Conservation (phyloP, 1,140 invertebrate genomes). For the Ridgeia piscesae region DNA sequence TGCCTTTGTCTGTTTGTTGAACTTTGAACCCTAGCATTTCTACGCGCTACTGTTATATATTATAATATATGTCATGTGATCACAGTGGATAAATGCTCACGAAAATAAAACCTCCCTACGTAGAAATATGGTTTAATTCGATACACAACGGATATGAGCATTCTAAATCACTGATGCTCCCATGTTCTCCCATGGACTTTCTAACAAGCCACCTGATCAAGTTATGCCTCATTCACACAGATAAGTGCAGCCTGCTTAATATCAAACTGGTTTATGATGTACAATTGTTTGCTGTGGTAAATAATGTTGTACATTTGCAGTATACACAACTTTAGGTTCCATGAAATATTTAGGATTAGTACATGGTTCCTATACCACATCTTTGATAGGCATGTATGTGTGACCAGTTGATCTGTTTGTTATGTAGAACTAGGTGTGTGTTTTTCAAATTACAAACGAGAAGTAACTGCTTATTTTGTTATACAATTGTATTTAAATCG, state of each 20-base stretch:
- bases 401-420: not conserved
- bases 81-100: not conserved
- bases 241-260: not conserved
- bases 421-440: not conserved
- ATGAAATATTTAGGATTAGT: too few species aligned
- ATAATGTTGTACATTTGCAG: not conserved
- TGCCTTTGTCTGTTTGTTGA: not conserved
- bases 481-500: too few species aligned
- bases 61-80: not conserved
- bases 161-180: too few species aligned
- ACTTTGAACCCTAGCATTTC: not conserved
- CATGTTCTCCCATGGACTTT: too few species aligned
- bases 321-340: too few species aligned
- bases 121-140: not conserved
- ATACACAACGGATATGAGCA: not conserved
- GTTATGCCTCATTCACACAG: not conserved
- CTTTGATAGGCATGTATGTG: not conserved
- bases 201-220: not conserved
- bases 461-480: not conserved
- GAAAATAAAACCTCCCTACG: too few species aligned
- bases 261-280: not conserved
- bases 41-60: not conserved
- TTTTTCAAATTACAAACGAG: not conserved
- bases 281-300: not conserved
- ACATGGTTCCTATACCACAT: not conserved